These are phyloP conservation scores for Cynodonichthys magdalenae DNA, from an alignment of 2,797 vertebrate species.

Conservation along the genomic window DNA sequence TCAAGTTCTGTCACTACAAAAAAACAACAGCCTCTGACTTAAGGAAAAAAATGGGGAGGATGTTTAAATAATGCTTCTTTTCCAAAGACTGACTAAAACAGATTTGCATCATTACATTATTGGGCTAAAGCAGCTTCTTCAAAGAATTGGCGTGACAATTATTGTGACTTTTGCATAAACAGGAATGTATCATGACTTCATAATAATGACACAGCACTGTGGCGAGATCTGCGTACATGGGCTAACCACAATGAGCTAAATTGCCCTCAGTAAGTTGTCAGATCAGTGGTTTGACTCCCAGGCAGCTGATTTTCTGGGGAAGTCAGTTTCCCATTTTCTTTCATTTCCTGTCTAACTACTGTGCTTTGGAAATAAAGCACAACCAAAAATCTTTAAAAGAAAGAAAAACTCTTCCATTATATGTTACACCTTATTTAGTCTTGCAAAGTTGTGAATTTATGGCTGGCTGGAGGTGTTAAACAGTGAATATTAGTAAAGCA, in stretches of 20 bases:
- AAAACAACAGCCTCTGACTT: background rate
- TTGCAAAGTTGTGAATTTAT: no score
- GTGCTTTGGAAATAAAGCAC: background rate
- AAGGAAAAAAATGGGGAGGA: no score
- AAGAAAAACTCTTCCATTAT: background rate
- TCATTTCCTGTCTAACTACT: background rate
- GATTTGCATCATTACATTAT: no score
- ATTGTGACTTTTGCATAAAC: no score
- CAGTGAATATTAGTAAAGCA: background rate
- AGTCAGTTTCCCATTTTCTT: background rate
- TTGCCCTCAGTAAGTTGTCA: background rate
- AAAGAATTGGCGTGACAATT: no score
- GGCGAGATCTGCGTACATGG: background rate
- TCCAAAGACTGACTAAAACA: no score
- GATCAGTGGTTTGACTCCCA: background rate
- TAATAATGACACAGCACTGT: background rate
- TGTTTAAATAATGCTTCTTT: no score
- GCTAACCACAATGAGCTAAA: slow-evolving; percentile 5
- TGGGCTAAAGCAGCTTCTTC: no score
- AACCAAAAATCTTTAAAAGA: background rate
- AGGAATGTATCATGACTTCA: no score
- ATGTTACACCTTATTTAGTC: background rate
- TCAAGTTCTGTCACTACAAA: background rate
- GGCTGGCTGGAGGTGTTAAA: no score
- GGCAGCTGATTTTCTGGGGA: background rate